Base-by-base conservation (phyloP, 2,888 invertebrate genomes). In the Agrochola lota region DNA sequence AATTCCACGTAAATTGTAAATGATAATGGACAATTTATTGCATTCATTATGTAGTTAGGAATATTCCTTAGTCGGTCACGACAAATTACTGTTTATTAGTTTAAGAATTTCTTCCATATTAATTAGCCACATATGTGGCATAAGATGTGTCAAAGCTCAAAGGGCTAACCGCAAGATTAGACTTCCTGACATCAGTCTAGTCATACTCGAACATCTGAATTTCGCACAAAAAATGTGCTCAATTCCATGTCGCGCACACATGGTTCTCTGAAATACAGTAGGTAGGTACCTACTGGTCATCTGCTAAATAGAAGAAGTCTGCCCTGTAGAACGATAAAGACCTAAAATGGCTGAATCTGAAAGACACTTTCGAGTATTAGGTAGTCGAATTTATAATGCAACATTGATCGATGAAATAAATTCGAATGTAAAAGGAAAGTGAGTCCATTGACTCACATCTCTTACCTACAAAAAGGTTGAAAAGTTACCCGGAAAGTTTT, bases 11-110 rank as follows among this genome's bases (percentile, higher is more conserved):
- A 64, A 71, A 59, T 57, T 43, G 57, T 62, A 43, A 20, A 62
- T 66, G 2, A 1, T n/a, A 46, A 63, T 67, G 26, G 60, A 30
- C 40, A 71, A 78, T 57, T 72, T 78, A n/a, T 52, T 30, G 15
- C 30, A 49, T 57, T n/a, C 11, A 15, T 26, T 59, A 59, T 7
- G 26, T 40, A 40, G 26, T 8, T 59, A 12, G 8, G 15, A 15
- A 30, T 9, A n/a, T 52, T 68, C 6, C 30, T 52, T 30, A 30
- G 35, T 35, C 5, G 12, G 7, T 49, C 20, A 46, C 12, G 7
- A 26, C 11, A 49, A 49, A 67, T 30, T 2, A 46, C 12, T 66
- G 9, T 66, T 17, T 66, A 11, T 26, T 30, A 26, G 43, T 17
- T 64, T 26, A 43, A 66, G 43, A 66, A 26, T 6, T 66, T 66